phyloP scores from a whole-genome alignment of 1,140 invertebrate genomes.

The Himalopsyche phryganea region DNA sequence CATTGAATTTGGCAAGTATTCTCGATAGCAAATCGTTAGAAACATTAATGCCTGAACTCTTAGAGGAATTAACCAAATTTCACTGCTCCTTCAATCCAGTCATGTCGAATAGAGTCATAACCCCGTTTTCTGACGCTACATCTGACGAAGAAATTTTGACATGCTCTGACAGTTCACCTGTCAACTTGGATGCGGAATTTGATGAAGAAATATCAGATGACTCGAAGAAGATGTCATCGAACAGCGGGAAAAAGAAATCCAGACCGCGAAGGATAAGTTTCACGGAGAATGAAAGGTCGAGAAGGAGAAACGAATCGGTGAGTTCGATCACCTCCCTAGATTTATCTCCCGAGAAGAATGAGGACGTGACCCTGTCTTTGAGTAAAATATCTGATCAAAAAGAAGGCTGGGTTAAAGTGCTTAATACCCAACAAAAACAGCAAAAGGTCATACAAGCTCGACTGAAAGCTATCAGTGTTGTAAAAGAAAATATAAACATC shows the following conservation, averaged over 20 bases:
- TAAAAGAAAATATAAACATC: conserved; percentile 43
- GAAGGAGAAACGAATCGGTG: conserved; percentile 49
- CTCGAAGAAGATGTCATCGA: conserved; percentile 39
- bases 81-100: conserved; percentile 56
- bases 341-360: conserved; percentile 41
- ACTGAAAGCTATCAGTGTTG: conserved; percentile 48
- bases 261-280: conserved; percentile 45
- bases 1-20: conserved; percentile 63
- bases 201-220: conserved; percentile 39
- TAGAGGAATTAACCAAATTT: conserved; percentile 60
- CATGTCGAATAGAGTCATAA: conserved; percentile 57
- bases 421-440: conserved; percentile 45
- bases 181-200: conserved; percentile 43
- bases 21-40: conserved; percentile 63
- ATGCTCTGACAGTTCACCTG: conserved; percentile 45
- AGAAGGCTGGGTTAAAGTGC: conserved; percentile 47
- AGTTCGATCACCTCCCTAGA: conserved; percentile 48
- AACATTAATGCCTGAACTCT: conserved; percentile 53
- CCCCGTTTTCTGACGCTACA: conserved; percentile 58
- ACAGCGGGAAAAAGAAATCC: conserved; percentile 43
- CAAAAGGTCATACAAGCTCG: conserved; percentile 50
- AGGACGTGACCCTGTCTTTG: conserved; percentile 46
- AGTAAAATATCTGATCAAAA: conserved; percentile 42
- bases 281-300: conserved; percentile 47
- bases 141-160: conserved; percentile 53